Percentiles rank a stretch among this genome's conserved stretches.
phyloP scores from a whole-genome alignment of 1,140 invertebrate genomes.

The Babylonia areolata region DNA sequence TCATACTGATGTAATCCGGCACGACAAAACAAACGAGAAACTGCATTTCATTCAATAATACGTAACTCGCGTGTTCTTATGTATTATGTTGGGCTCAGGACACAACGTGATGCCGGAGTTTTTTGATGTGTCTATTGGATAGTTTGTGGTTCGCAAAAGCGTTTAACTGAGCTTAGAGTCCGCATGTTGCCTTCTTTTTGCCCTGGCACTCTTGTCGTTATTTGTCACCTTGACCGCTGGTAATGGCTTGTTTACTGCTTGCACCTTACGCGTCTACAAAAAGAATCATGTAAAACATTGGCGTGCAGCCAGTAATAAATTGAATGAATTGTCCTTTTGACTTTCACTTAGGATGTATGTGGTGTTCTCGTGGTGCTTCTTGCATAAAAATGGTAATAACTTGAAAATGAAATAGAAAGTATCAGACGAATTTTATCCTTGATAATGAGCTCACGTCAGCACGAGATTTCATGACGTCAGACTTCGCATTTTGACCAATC shows the following conservation, averaged over 20 bases:
- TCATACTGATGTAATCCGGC: too few relatives aligned
- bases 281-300: not conserved
- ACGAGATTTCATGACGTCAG: conserved; percentile 56
- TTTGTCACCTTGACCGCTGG: not conserved
- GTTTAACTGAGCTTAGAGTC: too few relatives aligned
- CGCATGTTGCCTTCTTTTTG: too few relatives aligned
- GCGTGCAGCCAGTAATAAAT: not conserved
- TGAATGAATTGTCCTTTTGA: not conserved
- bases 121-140: too few relatives aligned
- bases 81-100: too few relatives aligned
- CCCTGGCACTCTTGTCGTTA: too few relatives aligned
- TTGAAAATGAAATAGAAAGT: not conserved
- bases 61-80: too few relatives aligned
- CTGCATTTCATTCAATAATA: too few relatives aligned
- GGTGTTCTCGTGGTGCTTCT: not conserved
- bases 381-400: not conserved
- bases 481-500: conserved; percentile 48
- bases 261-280: not conserved
- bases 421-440: conserved; percentile 31
- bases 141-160: too few relatives aligned
- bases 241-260: not conserved
- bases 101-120: too few relatives aligned
- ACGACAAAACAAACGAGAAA: too few relatives aligned
- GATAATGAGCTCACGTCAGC: conserved; percentile 47
- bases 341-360: not conserved